Percentiles rank a stretch among this genome's conserved stretches.
Evolutionary conservation across 2,888 invertebrate genomes (phyloP).

Genomic region (Phaedon cochleariae): DNA sequence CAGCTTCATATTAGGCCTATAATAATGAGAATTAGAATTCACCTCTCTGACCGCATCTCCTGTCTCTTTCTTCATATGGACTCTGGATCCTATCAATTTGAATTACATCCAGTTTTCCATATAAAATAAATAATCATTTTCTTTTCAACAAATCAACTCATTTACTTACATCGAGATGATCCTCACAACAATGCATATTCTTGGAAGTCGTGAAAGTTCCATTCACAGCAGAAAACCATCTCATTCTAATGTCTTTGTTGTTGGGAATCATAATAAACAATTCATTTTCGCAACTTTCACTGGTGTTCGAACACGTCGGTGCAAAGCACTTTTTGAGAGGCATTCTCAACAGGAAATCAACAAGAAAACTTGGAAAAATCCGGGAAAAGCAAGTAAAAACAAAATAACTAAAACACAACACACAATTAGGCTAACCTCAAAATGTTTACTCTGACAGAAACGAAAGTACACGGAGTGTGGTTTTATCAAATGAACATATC

Average conservation of each 20-base stretch:
- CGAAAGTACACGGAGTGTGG: no score
- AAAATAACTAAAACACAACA: no score
- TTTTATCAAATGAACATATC: no score
- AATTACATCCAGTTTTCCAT: slow-evolving; percentile 18
- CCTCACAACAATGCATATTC: not conserved
- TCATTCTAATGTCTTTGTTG: not conserved
- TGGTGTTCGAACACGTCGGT: not conserved
- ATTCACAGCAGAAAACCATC: slow-evolving; percentile 14
- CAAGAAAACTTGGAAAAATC: no score
- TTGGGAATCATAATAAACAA: not conserved
- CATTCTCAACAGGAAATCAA: no score
- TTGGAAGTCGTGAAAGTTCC: slow-evolving; percentile 11
- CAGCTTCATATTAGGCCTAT: not conserved
- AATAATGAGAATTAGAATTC: not conserved
- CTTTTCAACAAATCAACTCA: not conserved
- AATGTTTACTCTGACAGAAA: no score
- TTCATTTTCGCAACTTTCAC: not conserved
- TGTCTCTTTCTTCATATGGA: slow-evolving; percentile 12
- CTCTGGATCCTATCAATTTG: slow-evolving; percentile 10
- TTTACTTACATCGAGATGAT: not conserved
- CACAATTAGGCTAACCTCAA: no score
- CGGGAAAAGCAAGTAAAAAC: no score
- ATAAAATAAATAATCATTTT: not conserved
- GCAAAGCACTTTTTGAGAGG: not conserved
- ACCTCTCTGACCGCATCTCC: not conserved